These are phyloP conservation scores for Ellobius talpinus DNA, from an alignment of 2,113 vertebrate species.

Conservation along the genomic window DNA sequence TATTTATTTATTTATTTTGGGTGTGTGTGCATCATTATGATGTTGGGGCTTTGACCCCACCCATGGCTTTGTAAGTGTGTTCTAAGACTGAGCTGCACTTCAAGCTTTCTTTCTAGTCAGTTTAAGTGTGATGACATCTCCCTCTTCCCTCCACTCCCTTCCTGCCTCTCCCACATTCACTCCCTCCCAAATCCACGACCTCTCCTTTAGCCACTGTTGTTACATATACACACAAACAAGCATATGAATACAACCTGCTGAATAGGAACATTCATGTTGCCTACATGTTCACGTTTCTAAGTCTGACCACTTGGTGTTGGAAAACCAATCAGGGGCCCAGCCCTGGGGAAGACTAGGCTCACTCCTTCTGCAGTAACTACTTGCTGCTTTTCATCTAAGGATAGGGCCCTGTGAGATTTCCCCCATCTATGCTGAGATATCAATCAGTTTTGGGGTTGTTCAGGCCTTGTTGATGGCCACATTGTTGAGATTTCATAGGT, in stretches of 20 bases:
- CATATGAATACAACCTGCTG: background rate
- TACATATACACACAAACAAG: background rate
- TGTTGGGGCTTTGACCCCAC: background rate
- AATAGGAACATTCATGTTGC: background rate
- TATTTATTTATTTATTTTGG: too few species aligned
- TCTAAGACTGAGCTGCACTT: background rate
- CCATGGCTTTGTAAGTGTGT: background rate
- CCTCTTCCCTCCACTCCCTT: background rate
- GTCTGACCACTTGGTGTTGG: too few species aligned
- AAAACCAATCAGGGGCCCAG: background rate
- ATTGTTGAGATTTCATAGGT: background rate
- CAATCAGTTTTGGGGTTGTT: background rate
- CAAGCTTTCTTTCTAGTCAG: background rate
- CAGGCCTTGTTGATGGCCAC: background rate
- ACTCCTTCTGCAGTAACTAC: background rate
- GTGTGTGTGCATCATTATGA: background rate
- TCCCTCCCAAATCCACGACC: background rate
- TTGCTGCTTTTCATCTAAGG: background rate
- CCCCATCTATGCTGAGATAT: background rate
- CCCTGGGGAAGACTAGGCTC: background rate
- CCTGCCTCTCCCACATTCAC: background rate
- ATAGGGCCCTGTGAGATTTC: background rate
- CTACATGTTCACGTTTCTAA: background rate
- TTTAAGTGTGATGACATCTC: background rate
- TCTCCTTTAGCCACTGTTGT: background rate